Base-by-base conservation (phyloP, 1,140 invertebrate genomes). In the Ruditapes philippinarum region DNA sequence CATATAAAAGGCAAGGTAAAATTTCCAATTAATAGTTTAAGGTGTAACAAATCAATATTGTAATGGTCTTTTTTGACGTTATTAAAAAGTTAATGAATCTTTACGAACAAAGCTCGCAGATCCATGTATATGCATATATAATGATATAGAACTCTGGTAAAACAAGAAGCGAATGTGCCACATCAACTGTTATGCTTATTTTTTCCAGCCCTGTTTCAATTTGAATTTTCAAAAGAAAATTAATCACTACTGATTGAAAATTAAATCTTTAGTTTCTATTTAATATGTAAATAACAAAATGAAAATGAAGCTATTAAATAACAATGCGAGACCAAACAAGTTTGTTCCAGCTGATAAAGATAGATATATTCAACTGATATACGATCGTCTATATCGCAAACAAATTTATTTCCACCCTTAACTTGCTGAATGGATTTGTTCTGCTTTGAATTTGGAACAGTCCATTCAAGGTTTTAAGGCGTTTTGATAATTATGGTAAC, bases 41-140 rank as follows among this genome's bases (percentile, higher is more conserved):
- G 25, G 14, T 78, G 74, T 1, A 78, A 78, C 45, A 51, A 49
- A 51, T 78, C 74, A 78, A 78, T 33, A 12, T 38, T 17, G 28
- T 17, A 40, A 51, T 78, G 45, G 38, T 45, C 45, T 51, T 78
- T 78, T 78, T 78, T 49, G 28, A n/a, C n/a, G 3, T 49, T 33
- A 14, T 78, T 14, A 78, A 25, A 78, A 45, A 25, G 45, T 42
- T 49, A 40, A 33, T 33, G 22, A 40, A 78, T 78, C 74, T 45
- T 51, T 45, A 11, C 19, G 9, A 78, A 78, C 28, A 11, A 33
- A 17, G 25, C 40, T 73, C 22, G n/a, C 31, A 73, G 68, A n/a
- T 7, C 22, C 70, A 74, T 74, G 70, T 74, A 74, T 25, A 74
- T 74, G 70, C 70, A 74, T 74, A 12, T 28, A 74, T 74, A 74